Evolutionary conservation across 2,113 vertebrate species (phyloP), one percentile per base, ranked within the genome.

Genomic region (Chamaetylas fuelleborni): DNA sequence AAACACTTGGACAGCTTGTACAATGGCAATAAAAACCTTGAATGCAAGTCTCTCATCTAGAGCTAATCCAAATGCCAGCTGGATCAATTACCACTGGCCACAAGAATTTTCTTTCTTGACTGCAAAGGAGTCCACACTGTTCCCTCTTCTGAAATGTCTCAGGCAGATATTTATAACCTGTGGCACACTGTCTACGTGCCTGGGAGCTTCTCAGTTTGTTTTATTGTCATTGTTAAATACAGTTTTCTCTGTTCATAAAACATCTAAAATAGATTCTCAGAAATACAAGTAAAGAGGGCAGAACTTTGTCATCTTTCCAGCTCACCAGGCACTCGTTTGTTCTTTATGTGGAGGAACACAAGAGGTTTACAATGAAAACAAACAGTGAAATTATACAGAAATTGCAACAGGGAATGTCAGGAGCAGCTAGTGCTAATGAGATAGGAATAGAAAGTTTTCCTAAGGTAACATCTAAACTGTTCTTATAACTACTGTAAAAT

Each of bases 101-200:
- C 89, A 94, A 81, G 28, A 77, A 90, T 64, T 57, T 90, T 47
- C 54, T 48, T 84, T 31, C 58, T 64, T 36, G 69, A 62, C 82
- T 77, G 73, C 36, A 70, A 50, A 60, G 61, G 29, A 82, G 64
- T 19, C 67, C 53, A 81, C 18, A 9, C n/a, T 88, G 70, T 53
- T 92, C 70, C 47, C 40, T 58, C 38, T 16, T 82, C 56, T 53
- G 58, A 95, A 91, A 43, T 43, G 72, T 62, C 73, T 45, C 16
- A 13, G 47, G 69, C 47, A 65, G 84, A 79, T 90, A 92, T 96
- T 95, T 95, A 92, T 92, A 97, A 90, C 62, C 60, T 60, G 82
- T 61, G 69, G 20, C 71, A 61, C 40, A 42, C 23, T 54, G 23
- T 47, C 73, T 93, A 87, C 67, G 56, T 85, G 92, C 36, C 83